Conservation (phyloP, 2,888 invertebrate species). For the Eilema depressum region DNA sequence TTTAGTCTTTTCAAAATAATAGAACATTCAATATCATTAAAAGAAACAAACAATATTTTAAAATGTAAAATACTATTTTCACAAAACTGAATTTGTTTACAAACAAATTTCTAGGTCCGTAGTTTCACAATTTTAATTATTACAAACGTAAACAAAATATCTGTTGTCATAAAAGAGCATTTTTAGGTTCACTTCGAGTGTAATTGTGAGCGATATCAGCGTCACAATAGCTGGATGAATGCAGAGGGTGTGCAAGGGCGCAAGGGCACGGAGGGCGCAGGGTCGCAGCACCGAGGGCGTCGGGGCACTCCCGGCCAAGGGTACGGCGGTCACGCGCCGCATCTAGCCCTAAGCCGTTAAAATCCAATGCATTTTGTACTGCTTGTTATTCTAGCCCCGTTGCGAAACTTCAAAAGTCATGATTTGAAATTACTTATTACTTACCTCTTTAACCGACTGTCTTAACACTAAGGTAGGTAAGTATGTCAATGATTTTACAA, state of each 20-base stretch:
- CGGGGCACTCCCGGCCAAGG: constrained; percentile 74
- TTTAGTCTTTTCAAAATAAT: too few species aligned
- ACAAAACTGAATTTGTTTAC: constrained; percentile 1
- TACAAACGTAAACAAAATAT: constrained; percentile 24
- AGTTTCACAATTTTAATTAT: constrained; percentile 19
- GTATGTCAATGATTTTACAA: too few species aligned
- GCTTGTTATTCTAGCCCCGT: constrained; percentile 55
- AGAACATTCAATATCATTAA: background rate
- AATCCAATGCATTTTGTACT: constrained; percentile 57
- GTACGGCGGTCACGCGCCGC: constrained; percentile 65
- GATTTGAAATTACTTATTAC: constrained; percentile 29
- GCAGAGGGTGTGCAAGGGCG: constrained; percentile 76
- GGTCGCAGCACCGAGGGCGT: constrained; percentile 68
- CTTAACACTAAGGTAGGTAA: too few species aligned
- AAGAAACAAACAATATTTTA: background rate
- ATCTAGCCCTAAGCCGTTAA: constrained; percentile 61
- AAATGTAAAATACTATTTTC: background rate
- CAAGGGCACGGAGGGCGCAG: constrained; percentile 68
- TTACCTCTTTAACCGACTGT: constrained; percentile 23
- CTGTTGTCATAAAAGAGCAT: constrained; percentile 43
- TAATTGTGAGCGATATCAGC: constrained; percentile 59
- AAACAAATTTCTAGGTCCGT: background rate
- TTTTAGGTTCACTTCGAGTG: constrained; percentile 52
- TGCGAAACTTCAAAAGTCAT: constrained; percentile 39
- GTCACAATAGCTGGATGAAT: constrained; percentile 53